A percentile compares a stretch with the other conserved stretches of the same genome.
These are phyloP conservation scores for Drosophila emarginata DNA, from an alignment of 2,888 invertebrate species.

Conservation along the genomic window DNA sequence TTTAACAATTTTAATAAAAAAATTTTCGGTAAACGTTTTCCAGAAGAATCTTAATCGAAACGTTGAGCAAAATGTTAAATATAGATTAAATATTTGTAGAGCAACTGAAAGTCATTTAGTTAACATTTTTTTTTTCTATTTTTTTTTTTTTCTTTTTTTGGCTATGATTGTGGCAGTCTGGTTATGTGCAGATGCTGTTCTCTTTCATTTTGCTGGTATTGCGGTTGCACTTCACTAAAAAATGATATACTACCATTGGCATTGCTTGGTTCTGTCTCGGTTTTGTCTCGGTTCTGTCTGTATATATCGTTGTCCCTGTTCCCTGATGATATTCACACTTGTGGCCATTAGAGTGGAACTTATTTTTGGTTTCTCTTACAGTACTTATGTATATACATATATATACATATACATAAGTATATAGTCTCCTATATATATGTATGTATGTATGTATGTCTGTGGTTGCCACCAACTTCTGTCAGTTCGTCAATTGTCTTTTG, in stretches of 20 bases:
- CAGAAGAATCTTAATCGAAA: no score
- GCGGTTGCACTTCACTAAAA: constrained; percentile 63
- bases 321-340: constrained; percentile 51
- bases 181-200: constrained; percentile 29
- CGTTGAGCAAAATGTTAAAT: no score
- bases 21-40: no score
- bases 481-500: constrained; percentile 14
- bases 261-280: constrained; percentile 30
- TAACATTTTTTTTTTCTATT: no score
- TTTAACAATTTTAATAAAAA: no score
- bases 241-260: constrained; percentile 69
- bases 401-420: not conserved
- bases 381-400: not conserved
- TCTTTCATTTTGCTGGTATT: constrained; percentile 36
- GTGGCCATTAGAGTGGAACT: constrained; percentile 63
- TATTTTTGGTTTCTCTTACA: constrained; percentile 34
- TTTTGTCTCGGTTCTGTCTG: constrained; percentile 13
- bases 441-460: not conserved
- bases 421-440: no score
- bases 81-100: not conserved
- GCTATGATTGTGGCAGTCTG: constrained; percentile 21
- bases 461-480: constrained; percentile 22
- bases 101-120: constrained; percentile 1
- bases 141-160: constrained; percentile 1
- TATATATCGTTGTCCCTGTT: constrained; percentile 4